Conservation (phyloP, 2,797 vertebrate species). For the Sciurus carolinensis region DNA sequence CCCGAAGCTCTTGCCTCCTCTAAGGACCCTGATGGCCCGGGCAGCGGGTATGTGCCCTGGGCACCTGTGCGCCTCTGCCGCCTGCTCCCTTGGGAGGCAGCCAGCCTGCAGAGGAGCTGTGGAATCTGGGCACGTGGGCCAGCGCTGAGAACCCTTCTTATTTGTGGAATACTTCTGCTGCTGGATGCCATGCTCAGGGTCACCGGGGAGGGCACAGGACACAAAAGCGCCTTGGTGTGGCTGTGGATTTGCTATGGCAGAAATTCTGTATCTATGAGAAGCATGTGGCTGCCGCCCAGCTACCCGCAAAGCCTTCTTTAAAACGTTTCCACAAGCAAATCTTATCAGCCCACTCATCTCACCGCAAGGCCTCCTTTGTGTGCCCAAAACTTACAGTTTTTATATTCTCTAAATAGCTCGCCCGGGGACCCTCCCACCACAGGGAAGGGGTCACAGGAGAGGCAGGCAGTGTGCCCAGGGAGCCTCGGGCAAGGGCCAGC, state of each 20-base stretch:
- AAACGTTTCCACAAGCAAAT: constrained; percentile 86
- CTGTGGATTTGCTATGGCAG: constrained; percentile 93
- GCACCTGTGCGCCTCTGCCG: not conserved
- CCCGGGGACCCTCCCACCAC: constrained; percentile 72
- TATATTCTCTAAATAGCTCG: constrained; percentile 82
- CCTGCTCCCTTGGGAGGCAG: not conserved
- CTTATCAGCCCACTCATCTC: constrained; percentile 91
- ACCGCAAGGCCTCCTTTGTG: constrained; percentile 91
- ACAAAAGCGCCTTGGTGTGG: constrained; percentile 91
- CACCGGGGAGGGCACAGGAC: constrained; percentile 85
- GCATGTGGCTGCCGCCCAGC: constrained; percentile 92
- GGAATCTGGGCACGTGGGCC: constrained; percentile 93
- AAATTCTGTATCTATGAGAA: constrained; percentile 92
- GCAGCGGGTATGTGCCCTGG: not conserved
- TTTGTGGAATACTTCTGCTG: constrained; percentile 82
- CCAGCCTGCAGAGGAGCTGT: constrained; percentile 58
- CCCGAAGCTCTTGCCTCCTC: not conserved
- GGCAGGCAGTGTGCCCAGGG: not conserved
- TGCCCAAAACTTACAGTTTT: constrained; percentile 89
- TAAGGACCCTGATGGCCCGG: not conserved
- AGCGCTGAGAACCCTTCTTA: constrained; percentile 85
- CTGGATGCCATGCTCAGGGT: constrained; percentile 77
- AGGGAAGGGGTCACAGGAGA: not conserved
- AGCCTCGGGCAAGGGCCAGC: not conserved
- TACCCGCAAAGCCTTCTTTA: constrained; percentile 88